A percentile compares a stretch with the other conserved stretches of the same genome.
Evolutionary conservation across 2,113 vertebrate species (phyloP).

Genomic region (Uria aalge): DNA sequence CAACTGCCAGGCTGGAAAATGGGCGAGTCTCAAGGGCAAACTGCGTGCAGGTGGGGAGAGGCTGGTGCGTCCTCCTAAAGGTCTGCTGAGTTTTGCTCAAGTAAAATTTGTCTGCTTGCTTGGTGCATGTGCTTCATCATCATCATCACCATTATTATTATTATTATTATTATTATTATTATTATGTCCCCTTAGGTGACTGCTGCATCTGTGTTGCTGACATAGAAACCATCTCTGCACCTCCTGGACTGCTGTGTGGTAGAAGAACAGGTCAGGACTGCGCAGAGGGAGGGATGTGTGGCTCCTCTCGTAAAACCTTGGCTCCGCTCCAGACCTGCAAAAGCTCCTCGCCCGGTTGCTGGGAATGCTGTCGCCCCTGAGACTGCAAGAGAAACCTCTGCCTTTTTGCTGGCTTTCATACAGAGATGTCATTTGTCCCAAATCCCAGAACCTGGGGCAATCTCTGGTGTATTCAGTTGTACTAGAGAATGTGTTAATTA

Average conservation of each 20-base stretch:
- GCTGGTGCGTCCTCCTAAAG: not conserved
- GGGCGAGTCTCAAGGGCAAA: not conserved
- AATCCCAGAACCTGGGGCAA: not conserved
- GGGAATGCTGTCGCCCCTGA: not conserved
- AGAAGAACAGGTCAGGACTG: not conserved
- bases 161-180: not conserved
- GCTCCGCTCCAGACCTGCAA: not conserved
- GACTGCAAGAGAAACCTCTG: not conserved
- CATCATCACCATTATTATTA: not conserved
- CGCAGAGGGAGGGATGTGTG: not conserved
- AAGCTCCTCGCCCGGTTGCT: not conserved
- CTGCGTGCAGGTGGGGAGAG: fast-evolving
- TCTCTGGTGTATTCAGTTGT: slow-evolving; percentile 18
- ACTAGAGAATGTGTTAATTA: slow-evolving; percentile 40
- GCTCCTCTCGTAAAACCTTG: not conserved
- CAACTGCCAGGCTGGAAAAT: not conserved
- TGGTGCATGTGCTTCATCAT: not conserved
- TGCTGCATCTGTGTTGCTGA: not conserved
- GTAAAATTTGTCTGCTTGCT: not conserved
- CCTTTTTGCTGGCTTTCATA: not conserved
- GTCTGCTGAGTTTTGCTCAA: not conserved
- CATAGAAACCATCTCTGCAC: not conserved
- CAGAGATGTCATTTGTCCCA: slow-evolving; percentile 3
- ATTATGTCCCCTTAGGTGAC: not conserved
- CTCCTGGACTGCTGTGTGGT: not conserved